These are phyloP conservation scores for Odontocolon sp. DNA, from an alignment of 2,888 invertebrate genomes.

Conservation along the genomic window DNA sequence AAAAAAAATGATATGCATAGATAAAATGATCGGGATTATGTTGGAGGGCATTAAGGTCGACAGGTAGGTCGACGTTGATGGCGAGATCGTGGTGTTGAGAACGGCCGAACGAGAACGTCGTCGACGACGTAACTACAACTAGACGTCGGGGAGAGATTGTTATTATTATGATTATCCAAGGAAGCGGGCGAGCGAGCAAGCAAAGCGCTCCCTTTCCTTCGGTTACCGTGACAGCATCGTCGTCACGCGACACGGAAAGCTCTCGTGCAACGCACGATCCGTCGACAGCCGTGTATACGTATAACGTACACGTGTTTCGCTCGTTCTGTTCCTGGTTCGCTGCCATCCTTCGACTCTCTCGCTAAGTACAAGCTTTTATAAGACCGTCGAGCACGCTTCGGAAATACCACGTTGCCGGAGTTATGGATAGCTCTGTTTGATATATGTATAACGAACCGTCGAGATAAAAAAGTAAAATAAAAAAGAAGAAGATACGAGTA, in stretches of 20 bases:
- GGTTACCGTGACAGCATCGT: constrained; percentile 10
- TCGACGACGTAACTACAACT: neutral
- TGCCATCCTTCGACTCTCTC: constrained; percentile 10
- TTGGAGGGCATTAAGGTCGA: too few relatives aligned
- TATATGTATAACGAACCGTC: neutral
- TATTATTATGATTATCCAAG: constrained; percentile 13
- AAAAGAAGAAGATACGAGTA: constrained; percentile 5
- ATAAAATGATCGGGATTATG: too few relatives aligned
- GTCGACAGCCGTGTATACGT: constrained; percentile 13
- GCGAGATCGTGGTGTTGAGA: too few relatives aligned
- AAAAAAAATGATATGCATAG: too few relatives aligned
- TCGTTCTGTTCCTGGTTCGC: neutral
- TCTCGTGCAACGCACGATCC: constrained; percentile 8
- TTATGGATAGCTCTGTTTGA: neutral
- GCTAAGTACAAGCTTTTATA: constrained; percentile 14
- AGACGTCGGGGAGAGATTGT: neutral
- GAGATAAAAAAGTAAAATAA: neutral
- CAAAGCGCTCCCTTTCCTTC: constrained; percentile 2
- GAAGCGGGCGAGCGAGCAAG: too few relatives aligned
- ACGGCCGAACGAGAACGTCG: too few relatives aligned
- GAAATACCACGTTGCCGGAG: neutral
- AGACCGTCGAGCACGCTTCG: constrained; percentile 19
- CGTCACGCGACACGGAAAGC: constrained; percentile 32
- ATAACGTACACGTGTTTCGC: constrained; percentile 22
- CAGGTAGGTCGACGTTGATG: too few relatives aligned